Percentiles rank a stretch among this genome's conserved stretches.
These are phyloP conservation scores for Chiridota heheva DNA, from an alignment of 35 echinoderm and acorn worm species.

Conservation along the genomic window DNA sequence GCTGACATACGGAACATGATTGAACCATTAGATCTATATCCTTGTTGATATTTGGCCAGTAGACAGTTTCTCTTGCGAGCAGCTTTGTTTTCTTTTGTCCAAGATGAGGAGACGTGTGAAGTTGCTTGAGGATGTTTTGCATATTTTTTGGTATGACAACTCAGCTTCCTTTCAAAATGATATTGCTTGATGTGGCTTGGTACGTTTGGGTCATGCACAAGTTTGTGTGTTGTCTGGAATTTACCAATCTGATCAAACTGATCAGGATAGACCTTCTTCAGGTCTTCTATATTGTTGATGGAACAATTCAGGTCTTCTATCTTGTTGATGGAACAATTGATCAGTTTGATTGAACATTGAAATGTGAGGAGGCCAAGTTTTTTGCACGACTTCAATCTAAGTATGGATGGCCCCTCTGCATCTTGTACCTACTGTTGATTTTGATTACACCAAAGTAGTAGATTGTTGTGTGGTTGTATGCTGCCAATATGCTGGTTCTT, in stretches of 20 bases:
- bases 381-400: constrained; percentile 7
- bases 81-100: background rate
- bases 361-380: constrained; percentile 6
- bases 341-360: background rate
- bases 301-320: background rate
- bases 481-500: background rate
- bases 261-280: constrained; percentile 1
- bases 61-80: background rate
- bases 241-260: constrained; percentile 33
- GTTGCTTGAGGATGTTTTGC: background rate
- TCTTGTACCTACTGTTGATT: background rate
- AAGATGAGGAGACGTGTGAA: background rate
- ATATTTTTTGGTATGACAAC: constrained; percentile 1
- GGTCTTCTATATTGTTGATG: constrained; percentile 12
- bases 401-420: background rate
- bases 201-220: constrained; percentile 32
- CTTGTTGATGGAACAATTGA: background rate
- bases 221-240: constrained; percentile 42
- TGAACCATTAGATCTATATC: too few species aligned
- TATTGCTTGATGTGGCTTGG: constrained; percentile 30
- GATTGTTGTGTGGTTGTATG: constrained; percentile 6
- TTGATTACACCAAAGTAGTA: background rate
- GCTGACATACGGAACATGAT: too few species aligned
- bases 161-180: background rate
- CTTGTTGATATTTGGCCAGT: background rate